Percentiles rank a stretch among this genome's conserved stretches.
phyloP scores from a whole-genome alignment of 2,797 vertebrate species.

The Peromyscus attwateri region DNA sequence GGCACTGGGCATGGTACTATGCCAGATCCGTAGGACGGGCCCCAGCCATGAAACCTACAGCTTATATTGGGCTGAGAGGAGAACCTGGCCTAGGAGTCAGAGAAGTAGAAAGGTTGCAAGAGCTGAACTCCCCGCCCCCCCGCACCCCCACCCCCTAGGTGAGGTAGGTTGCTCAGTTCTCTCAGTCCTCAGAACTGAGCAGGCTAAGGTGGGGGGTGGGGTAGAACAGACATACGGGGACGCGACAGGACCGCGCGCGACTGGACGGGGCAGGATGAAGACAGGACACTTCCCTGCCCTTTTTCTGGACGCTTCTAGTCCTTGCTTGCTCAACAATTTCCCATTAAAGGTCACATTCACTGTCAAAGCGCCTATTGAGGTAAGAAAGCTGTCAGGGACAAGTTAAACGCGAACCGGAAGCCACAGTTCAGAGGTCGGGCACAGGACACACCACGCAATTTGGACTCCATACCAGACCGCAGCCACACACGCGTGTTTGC shows the following conservation, averaged over 20 bases:
- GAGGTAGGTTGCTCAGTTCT: too few species aligned
- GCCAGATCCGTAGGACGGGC: accelerated
- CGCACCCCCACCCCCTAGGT: too few species aligned
- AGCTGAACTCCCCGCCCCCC: too few species aligned
- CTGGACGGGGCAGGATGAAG: not conserved
- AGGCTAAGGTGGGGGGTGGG: not conserved
- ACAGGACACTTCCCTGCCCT: accelerated
- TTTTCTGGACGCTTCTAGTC: not conserved
- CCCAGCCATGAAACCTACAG: not conserved
- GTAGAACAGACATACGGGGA: not conserved
- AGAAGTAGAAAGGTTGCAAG: accelerated
- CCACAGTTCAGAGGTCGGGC: accelerated
- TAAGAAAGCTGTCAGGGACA: not conserved
- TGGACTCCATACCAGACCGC: accelerated
- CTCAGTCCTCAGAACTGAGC: not conserved
- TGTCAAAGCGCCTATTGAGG: not conserved
- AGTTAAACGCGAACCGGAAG: not conserved
- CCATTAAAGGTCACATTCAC: accelerated
- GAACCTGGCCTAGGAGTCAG: accelerated
- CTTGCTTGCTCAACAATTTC: not conserved
- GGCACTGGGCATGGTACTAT: too few species aligned
- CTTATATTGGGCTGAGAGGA: accelerated
- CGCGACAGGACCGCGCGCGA: too few species aligned
- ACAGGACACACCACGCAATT: accelerated
- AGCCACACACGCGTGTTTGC: accelerated